A percentile compares a stretch with the other conserved stretches of the same genome.
These are phyloP conservation scores for Exocentrus adspersus DNA, from an alignment of 2,888 invertebrate genomes.

Conservation along the genomic window DNA sequence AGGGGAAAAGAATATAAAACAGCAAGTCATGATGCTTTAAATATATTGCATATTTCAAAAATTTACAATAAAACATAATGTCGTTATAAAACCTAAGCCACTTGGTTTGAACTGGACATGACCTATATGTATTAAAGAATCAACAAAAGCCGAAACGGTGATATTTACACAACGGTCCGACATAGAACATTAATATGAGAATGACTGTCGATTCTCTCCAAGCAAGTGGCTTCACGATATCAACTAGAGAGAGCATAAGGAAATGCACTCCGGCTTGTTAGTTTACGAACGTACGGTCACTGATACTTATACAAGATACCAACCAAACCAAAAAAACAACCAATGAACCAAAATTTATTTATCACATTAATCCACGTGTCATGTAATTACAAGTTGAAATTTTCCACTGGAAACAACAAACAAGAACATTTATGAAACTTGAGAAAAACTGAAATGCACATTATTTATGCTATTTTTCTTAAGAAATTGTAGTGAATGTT, in stretches of 20 bases:
- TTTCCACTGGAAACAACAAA: constrained; percentile 6
- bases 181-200: constrained; percentile 26
- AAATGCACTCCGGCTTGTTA: constrained; percentile 46
- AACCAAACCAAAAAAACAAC: constrained; percentile 53
- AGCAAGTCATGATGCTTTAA: constrained; percentile 56
- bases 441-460: no score
- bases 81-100: constrained; percentile 62
- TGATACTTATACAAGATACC: constrained; percentile 52
- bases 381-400: constrained; percentile 47
- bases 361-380: constrained; percentile 58
- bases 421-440: constrained; percentile 19
- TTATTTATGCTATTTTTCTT: no score
- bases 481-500: not conserved
- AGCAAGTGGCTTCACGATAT: constrained; percentile 48
- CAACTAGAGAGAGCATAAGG: constrained; percentile 48
- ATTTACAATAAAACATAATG: constrained; percentile 63
- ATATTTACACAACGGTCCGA: constrained; percentile 44
- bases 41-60: constrained; percentile 62
- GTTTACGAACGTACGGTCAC: constrained; percentile 55
- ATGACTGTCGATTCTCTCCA: constrained; percentile 39
- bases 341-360: constrained; percentile 51
- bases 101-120: constrained; percentile 54
- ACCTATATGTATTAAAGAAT: constrained; percentile 33
- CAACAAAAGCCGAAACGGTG: constrained; percentile 40
- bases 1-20: constrained; percentile 26